Base-by-base conservation (phyloP, 2,888 invertebrate species). In the Bembecia ichneumoniformis region DNA sequence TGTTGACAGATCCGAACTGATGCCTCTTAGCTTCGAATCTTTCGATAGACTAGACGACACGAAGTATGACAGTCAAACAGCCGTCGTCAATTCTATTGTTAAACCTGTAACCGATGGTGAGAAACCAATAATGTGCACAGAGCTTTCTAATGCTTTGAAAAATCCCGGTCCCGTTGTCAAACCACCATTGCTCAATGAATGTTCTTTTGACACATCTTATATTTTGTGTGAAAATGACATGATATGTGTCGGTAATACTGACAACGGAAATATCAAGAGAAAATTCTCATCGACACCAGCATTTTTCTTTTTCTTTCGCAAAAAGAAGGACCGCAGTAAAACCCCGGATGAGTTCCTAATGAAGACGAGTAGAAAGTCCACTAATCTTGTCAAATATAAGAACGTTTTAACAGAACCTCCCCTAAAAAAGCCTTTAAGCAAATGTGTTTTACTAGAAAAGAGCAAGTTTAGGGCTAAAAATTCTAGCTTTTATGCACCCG, bases 381-480 rank as follows among this genome's bases (percentile, higher is more conserved):
- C 83, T 0, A 83, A 86, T 55, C 53, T 86, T 36, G 69, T 78
- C 0, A 82, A 77, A 57, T 84, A 83, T 49, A 74, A 62, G 56
- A 86, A 84, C 57, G 16, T 65, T 1, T 48, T 52, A 1, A 53
- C 58, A 0, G 84, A 86, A 60, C 83, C 84, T 1, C 60, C 67
- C 3, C 59, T 84, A 9, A 68, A 59, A 51, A 64, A 55, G 40
- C 77, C 76, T 0, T 50, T 73, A 0, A 74, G 71, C 47, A 75
- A 66, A 54, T 74, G 68, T 40, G 70, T 80, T 68, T 55, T 83
- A 3, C 59, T 81, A 15, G 65, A 66, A 1, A 74, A 70, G 53
- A 59, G 68, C 53, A 69, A 66, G 49, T 47, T 58, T 1, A 57
- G 59, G 20, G 43, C 60, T 0, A 61, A 55, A 47, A 56, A 58